Evolutionary conservation across 2,888 invertebrate species (phyloP), one percentile per base, ranked within the genome.

Genomic region (Dasysyrphus tricinctus): DNA sequence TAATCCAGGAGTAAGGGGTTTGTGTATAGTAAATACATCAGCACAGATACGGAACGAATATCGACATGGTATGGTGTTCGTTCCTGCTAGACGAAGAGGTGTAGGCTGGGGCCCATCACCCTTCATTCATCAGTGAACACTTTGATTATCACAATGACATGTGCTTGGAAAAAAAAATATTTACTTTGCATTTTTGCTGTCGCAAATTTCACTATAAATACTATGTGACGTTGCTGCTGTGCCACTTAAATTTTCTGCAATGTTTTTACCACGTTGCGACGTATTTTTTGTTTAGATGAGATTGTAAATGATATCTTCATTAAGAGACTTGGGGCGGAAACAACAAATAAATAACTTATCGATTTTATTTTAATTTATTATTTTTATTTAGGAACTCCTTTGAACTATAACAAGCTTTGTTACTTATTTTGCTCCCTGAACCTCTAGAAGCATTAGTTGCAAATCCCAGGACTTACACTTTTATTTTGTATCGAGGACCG

Each of bases 81-180:
- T 19, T 39, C 24, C 12, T 65, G 44, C 1, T 37, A 67, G 57
- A 44, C 54, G 11, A 54, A 56, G 65, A 29, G 14, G 19, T 75
- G 54, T 49, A 47, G 74, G 61, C 24, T 63, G 29, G 29, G 19
- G 37, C 34, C 69, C 82, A 73, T 79, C 83, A 83, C 57, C 74
- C 79, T 75, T 32, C 7, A 32, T 32, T 75, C 83, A 80, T 84
- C 57, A 84, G 65, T 19, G 47, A 42, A 75, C 83, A 80, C 79
- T 79, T 80, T 69, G 70, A 29, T 80, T 79, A 75, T 84, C 79
- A 75, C 65, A 84, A 80, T 70, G 83, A 80, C 83, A 80, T 84
- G 83, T 72, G 77, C 42, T 70, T 49, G 69, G 65, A 51, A 80
- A 24, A 24, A n/a, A 24, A 83, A 80, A 65, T 75, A 72, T 80